Conservation (phyloP, 2,888 invertebrate genomes). For the Plusia festucae region DNA sequence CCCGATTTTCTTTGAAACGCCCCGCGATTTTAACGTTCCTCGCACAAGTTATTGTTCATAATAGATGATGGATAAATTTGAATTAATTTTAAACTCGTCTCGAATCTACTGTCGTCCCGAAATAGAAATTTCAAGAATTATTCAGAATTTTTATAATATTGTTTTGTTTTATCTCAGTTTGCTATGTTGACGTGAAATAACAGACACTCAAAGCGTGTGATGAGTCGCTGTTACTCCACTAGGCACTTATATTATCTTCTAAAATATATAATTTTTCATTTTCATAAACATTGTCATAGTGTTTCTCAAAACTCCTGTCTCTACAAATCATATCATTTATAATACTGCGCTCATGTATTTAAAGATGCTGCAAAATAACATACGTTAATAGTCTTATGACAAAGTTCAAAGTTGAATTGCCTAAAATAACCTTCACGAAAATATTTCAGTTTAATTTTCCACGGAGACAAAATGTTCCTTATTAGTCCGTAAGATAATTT, state of each 20-base stretch:
- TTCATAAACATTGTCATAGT: too few relatives aligned
- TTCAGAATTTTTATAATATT: neutral
- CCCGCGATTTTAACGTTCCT: slow-evolving; percentile 63
- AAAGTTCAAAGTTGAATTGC: neutral
- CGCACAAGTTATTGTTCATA: slow-evolving; percentile 58
- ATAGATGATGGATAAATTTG: slow-evolving; percentile 49
- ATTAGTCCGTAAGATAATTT: slow-evolving; percentile 2
- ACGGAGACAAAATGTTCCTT: neutral
- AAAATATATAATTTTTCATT: too few relatives aligned
- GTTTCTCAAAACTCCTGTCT: too few relatives aligned
- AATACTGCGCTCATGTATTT: too few relatives aligned
- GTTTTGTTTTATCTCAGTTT: neutral
- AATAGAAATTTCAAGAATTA: slow-evolving; percentile 3
- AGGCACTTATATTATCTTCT: too few relatives aligned
- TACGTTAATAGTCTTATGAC: neutral
- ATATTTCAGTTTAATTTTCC: slow-evolving; percentile 1
- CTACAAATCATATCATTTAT: too few relatives aligned
- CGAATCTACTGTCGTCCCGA: slow-evolving; percentile 5
- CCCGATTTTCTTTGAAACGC: slow-evolving; percentile 66
- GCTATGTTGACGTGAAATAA: neutral
- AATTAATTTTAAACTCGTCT: slow-evolving; percentile 39
- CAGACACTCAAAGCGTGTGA: neutral
- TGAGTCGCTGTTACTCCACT: neutral
- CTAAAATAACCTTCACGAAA: slow-evolving; percentile 1
- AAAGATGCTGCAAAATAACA: too few relatives aligned